Conservation (phyloP, 2,888 invertebrate species). For the Oscheius myriophilus region DNA sequence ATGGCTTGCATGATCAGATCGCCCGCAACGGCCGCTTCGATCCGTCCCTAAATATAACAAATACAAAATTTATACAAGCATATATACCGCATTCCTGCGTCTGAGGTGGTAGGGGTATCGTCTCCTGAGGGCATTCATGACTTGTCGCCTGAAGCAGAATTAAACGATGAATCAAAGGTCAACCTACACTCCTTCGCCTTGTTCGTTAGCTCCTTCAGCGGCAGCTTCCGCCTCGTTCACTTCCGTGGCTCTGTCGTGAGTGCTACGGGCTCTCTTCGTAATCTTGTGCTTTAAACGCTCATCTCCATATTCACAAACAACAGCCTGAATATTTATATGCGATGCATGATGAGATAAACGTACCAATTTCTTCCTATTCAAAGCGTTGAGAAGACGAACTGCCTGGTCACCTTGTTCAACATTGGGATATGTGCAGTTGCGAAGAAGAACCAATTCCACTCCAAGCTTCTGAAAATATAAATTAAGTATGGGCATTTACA, state of each 20-base stretch:
- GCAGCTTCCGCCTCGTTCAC: background rate
- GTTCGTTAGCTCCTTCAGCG: constrained; percentile 1
- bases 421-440: constrained; percentile 55
- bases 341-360: background rate
- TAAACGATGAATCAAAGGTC: too few species aligned
- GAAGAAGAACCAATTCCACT: constrained; percentile 54
- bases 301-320: constrained; percentile 59
- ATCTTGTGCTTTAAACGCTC: constrained; percentile 49
- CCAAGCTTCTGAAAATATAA: constrained; percentile 43
- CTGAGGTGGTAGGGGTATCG: constrained; percentile 19
- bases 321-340: constrained; percentile 33
- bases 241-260: constrained; percentile 18
- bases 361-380: constrained; percentile 55
- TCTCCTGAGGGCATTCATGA: constrained; percentile 10
- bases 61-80: too few species aligned
- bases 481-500: constrained; percentile 1
- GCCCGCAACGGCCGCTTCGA: constrained; percentile 10
- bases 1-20: constrained; percentile 25
- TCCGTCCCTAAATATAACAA: constrained; percentile 1
- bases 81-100: constrained; percentile 11
- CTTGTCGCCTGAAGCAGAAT: too few species aligned
- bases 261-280: constrained; percentile 7
- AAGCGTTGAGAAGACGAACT: constrained; percentile 48
- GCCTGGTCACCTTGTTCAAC: constrained; percentile 52
- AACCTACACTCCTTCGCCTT: background rate